Conservation (phyloP, 2,113 vertebrate species). For the Connochaetes taurinus region DNA sequence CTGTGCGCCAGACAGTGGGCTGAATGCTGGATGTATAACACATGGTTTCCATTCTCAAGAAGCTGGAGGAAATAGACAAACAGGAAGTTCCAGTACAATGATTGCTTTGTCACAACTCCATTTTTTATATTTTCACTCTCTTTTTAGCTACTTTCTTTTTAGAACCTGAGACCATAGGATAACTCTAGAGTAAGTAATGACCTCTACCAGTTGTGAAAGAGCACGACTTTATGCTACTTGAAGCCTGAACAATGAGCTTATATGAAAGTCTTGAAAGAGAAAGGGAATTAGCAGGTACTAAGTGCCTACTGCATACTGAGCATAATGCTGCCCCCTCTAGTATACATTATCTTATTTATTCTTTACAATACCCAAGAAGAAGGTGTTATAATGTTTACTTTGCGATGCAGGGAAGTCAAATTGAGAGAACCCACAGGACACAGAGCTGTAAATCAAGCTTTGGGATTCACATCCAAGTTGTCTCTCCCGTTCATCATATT, state of each 20-base stretch:
- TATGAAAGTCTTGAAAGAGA: not conserved
- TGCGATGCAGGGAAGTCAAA: not conserved
- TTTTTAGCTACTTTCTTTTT: not conserved
- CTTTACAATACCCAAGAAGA: not conserved
- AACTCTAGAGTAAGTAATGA: not conserved
- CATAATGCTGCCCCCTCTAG: not conserved
- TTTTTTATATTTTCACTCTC: not conserved
- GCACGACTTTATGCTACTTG: not conserved
- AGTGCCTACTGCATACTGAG: not conserved
- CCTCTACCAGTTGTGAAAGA: not conserved
- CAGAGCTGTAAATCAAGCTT: not conserved
- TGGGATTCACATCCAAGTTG: not conserved
- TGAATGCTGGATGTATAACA: not conserved
- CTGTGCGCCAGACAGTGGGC: not conserved
- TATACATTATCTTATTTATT: not conserved
- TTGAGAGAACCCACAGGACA: not conserved
- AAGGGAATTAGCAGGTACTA: not conserved
- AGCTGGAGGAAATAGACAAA: not conserved
- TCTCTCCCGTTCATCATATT: not conserved
- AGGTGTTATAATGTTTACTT: not conserved
- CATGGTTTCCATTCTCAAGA: not conserved
- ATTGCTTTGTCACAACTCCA: not conserved
- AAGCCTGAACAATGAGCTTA: not conserved
- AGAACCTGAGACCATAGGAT: not conserved
- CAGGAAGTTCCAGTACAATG: not conserved